Evolutionary conservation across 2,113 vertebrate genomes (phyloP).

Genomic region (Tonatia bakeri): DNA sequence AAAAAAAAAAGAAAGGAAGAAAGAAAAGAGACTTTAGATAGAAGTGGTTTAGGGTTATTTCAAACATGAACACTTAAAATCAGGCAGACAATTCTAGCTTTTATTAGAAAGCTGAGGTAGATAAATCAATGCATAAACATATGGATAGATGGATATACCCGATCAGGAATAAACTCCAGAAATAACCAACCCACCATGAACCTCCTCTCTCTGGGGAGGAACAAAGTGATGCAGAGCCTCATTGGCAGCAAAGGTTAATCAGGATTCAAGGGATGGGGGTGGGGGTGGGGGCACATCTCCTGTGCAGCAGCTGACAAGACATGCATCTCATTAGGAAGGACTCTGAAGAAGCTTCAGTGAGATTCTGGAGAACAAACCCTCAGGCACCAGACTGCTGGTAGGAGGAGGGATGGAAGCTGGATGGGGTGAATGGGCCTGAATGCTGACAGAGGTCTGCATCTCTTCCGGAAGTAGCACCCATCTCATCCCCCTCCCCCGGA

Average conservation of each 20-base stretch:
- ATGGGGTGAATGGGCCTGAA: background rate
- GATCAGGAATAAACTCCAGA: background rate
- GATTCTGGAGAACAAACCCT: constrained; percentile 7
- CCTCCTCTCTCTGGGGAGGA: background rate
- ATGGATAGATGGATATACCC: background rate
- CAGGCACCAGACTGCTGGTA: background rate
- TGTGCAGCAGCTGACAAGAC: background rate
- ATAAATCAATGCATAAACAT: background rate
- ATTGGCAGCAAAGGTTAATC: constrained; percentile 43
- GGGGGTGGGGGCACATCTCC: background rate
- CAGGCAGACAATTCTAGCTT: background rate
- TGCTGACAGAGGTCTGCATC: constrained; percentile 16
- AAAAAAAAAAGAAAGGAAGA: constrained; percentile 41
- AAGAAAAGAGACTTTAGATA: constrained; percentile 56
- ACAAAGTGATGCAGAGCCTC: background rate
- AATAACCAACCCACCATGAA: background rate
- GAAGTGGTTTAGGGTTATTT: constrained; percentile 60
- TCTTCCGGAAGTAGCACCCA: background rate
- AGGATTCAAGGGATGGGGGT: background rate
- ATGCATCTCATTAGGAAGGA: constrained; percentile 13
- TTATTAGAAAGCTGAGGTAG: background rate
- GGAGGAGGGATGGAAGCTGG: background rate
- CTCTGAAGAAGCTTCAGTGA: background rate
- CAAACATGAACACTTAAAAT: constrained; percentile 43
- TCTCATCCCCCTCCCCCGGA: background rate